Evolutionary conservation across 2,888 invertebrate species (phyloP), one percentile per base, ranked within the genome.

Genomic region (Aphodius granarius): DNA sequence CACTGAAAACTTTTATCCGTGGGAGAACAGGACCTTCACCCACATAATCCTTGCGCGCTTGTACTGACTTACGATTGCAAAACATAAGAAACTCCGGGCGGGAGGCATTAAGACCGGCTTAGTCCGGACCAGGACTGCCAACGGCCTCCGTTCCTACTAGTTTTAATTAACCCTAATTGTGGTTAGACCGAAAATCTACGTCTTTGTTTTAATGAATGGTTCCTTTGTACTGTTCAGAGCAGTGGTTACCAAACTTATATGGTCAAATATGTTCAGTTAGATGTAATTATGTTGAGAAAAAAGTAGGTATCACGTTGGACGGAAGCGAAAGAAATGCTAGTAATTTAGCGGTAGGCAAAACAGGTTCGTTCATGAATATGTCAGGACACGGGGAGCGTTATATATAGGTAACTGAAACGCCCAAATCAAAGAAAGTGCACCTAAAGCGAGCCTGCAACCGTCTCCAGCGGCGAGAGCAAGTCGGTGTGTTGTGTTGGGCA

Each of bases 31-130:
- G 68, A 68, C 19, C 68, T 20, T 20, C 68, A 20, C 68, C 21
- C 68, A 13, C 18, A 21, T 68, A 68, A 68, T 68, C 68, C 68
- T n/a, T 6, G 20, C 65, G 65, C 19, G 21, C 68, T 68, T 68
- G 68, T 68, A 68, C 68, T 68, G 68, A 68, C 68, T 68, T 68
- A 68, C 68, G 22, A 68, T 20, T 20, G 20, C 21, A 19, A 68
- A 68, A 68, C 22, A 22, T 68, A 68, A 68, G 68, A 68, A 68
- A 68, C 68, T 21, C 20, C 68, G 20, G 20, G 20, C 68, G n/a
- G 21, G 21, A 20, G 4, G 43, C 43, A 68, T 68, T 68, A 68
- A 19, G 68, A n/a, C 21, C n/a, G 68, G 22, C 22, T 68, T 21
- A 21, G 21, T 20, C 5, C 21, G 21, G 68, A 68, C 20, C n/a